Base-by-base conservation (phyloP, 2,113 vertebrate species). In the Poeciliopsis prolifica region DNA sequence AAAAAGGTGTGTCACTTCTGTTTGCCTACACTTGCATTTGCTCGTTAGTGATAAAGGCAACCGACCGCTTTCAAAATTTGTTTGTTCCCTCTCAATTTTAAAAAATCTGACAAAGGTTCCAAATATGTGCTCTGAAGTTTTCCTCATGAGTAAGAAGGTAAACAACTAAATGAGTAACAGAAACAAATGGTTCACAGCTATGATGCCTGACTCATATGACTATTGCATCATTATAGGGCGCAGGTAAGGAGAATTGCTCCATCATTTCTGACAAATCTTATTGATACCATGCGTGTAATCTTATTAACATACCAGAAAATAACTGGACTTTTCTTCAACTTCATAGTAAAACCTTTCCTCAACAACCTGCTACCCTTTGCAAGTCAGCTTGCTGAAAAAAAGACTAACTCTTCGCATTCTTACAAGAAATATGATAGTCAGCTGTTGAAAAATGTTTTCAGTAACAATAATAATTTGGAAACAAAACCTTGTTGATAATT, bases 1-100 rank as follows among this genome's bases (percentile, higher is more conserved):
- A 85, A 84, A 87, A 70, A 68, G 42, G 29, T 24, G n/a, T 58
- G 70, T 62, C 54, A 14, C 76, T 78, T 70, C 26, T 77, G 79
- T 86, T 86, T 73, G 72, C 37, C 44, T 65, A 17, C 80, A 33
- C 66, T 40, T 68, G 6, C 12, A 31, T 68, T 69, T 72, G 35
- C 76, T 82, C 68, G 61, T 37, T 22, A 22, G 26, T 51, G 54
- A 58, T 35, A 13, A n/a, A 65, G 58, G 48, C 31, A 15, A 5
- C 30, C 31, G 8, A 5, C 30, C 10, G 10, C 35, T 44, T 66
- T 61, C 28, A 24, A 35, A 9, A 44, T 33, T 10, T 30, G 40
- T 71, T 75, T 77, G 61, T 12, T 26, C 33, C 6, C 30, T 33
- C 30, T 58, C 10, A 3, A n/a, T n/a, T 58, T 58, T 24, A 24